Conservation (phyloP, 2,797 vertebrate species). For the Falco peregrinus region DNA sequence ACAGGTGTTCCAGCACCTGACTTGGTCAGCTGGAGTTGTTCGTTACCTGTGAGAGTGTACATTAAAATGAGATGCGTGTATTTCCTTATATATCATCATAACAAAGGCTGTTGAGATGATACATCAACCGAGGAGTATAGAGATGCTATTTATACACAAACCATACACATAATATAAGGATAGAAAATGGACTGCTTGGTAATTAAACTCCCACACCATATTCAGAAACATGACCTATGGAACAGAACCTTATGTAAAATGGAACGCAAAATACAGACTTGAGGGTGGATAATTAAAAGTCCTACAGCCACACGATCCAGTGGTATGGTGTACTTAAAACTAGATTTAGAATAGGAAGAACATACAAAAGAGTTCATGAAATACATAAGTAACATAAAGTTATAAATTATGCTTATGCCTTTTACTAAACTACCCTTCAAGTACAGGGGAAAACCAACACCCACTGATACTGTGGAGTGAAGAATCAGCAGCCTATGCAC, state of each 20-base stretch:
- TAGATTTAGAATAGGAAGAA: neutral
- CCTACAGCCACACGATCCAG: neutral
- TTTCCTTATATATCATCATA: neutral
- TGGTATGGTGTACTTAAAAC: neutral
- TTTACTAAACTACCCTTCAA: neutral
- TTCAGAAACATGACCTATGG: neutral
- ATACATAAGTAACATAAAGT: neutral
- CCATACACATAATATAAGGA: neutral
- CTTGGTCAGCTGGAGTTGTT: neutral
- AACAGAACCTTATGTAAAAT: neutral
- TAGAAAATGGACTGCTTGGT: neutral
- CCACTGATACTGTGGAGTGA: neutral
- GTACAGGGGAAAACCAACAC: neutral
- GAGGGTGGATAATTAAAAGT: neutral
- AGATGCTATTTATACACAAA: neutral
- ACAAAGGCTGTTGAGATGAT: neutral
- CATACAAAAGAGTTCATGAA: neutral
- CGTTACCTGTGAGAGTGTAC: neutral
- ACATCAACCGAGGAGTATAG: neutral
- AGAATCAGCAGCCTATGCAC: neutral
- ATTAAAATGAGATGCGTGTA: neutral
- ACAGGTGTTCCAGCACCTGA: neutral
- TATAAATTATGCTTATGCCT: neutral
- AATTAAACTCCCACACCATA: neutral
- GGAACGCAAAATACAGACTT: neutral